Evolutionary conservation across 2,888 invertebrate species (phyloP), one percentile per base, ranked within the genome.

Genomic region (Plebejus anna): DNA sequence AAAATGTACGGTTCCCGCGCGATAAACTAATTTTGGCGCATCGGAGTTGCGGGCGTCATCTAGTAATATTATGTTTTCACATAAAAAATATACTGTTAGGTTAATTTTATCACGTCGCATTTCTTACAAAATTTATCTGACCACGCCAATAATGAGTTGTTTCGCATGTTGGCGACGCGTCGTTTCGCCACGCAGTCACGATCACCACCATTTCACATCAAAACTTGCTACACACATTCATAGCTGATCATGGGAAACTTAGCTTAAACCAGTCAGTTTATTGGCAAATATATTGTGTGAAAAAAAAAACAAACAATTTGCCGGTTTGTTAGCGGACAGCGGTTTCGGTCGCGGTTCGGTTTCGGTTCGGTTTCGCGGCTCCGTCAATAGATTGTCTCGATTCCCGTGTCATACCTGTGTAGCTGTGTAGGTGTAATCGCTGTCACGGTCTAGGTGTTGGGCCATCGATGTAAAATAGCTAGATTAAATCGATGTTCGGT

Each of bases 351-450:
- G 32, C 66, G 66, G 66, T 5, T 66, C 66, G 66, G 66, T 66
- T 32, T 32, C 66, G 66, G 32, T 66, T 66, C 81, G 80, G 83
- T 82, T 80, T 86, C 84, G 83, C 83, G 84, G 85, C 84, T 82
- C 83, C 84, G 85, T 85, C 86, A 92, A 92, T 91, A 89, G 88
- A 91, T 90, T 90, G 86, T 82, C 82, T 84, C 79, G 86, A 88
- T 86, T 87, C 86, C 89, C 90, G 88, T 89, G 88, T 86, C 86
- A 84, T 81, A 86, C 89, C 90, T 87, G 88, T 89, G 86, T 84
- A 84, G 79, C 22, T 22, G 22, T 22, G 22, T 22, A 22, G 22
- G 81, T 78, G 80, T 80, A 83, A 84, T 84, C 83, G 79, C 78
- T 81, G 88, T 90, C 88, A 90, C 87, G 90, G 85, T 83, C 85